Conservation (phyloP, 2,888 invertebrate species). For the Zele albiditarsus region DNA sequence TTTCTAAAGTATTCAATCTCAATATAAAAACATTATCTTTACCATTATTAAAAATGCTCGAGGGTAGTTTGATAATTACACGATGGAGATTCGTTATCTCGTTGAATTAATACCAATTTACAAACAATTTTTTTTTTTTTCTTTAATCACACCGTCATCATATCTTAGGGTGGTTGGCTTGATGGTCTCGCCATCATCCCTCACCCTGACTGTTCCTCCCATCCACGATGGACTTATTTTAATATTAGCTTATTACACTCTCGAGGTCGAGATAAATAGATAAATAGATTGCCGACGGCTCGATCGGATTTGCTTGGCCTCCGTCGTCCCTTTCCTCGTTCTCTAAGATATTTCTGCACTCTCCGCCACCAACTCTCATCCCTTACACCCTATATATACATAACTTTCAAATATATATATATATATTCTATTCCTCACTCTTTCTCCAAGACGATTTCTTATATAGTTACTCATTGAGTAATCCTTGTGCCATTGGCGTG, state of each 20-base stretch:
- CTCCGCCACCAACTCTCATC: constrained; percentile 21
- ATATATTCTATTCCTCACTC: neutral
- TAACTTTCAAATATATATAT: too few species aligned
- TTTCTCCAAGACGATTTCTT: neutral
- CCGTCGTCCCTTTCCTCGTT: constrained; percentile 16
- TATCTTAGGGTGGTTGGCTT: neutral
- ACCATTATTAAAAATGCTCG: constrained; percentile 13
- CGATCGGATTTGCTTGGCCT: constrained; percentile 68
- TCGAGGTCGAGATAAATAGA: constrained; percentile 66
- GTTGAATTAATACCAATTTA: constrained; percentile 15
- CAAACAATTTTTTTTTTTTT: constrained; percentile 11
- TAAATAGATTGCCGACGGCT: constrained; percentile 70
- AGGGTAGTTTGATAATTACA: constrained; percentile 16
- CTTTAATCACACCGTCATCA: constrained; percentile 8
- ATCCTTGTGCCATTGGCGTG: neutral
- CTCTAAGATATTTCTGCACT: constrained; percentile 58
- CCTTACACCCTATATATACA: neutral
- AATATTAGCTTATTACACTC: constrained; percentile 69
- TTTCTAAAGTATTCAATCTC: too few species aligned
- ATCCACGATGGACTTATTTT: constrained; percentile 64
- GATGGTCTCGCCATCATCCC: neutral
- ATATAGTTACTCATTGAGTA: neutral
- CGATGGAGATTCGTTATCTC: neutral
- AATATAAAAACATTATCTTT: neutral
- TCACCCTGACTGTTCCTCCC: neutral